Base-by-base conservation (phyloP, 2,797 vertebrate genomes). In the Tenualosa ilisha region DNA sequence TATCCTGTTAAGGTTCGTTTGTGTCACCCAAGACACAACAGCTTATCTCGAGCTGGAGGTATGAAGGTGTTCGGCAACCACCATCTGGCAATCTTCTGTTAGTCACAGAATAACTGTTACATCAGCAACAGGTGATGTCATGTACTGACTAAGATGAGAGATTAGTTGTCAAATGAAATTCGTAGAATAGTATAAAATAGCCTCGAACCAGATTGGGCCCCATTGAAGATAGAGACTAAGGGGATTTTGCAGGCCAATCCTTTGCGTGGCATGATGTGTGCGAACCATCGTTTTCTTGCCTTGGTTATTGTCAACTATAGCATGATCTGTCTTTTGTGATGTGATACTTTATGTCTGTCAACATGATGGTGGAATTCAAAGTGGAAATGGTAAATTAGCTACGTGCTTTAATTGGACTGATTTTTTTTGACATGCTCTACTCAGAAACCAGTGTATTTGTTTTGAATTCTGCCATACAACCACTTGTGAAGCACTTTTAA, bases 401-500 rank as follows among this genome's bases (percentile, higher is more conserved):
- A 43, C 17, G 17, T 40, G 15, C 63, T 68, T 12, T 12, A 12
- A 40, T 17, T 75, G 31, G 13, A 31, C 11, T 68, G 63, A 75
- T 43, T 20, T 75, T 75, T 17, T 15, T 43, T 6, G 15, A 22
- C 15, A 3, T 54, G 53, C 53, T 15, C 53, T 54, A 17, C 53
- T 54, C 37, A 72, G 65, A 7, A 72, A 72, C 26, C 65, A 72
- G 26, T 72, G 12, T 72, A 43, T 20, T 75, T 75, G 68, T 75
- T 75, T 75, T 49, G 68, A 75, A 75, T 75, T 43, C 68, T 75
- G 31, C 68, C 37, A 4, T 43, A 12, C 37, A 49, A 43, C 68
- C 17, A 20, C 68, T 40, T 75, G 31, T 75, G 68, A 75, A 75
- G 68, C 68, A 75, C 68, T 75, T 75, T 20, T 40, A 59, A 59